A percentile compares a stretch with the other conserved stretches of the same genome.
phyloP scores from a whole-genome alignment of 2,113 vertebrate genomes.

The Zingel zingel region DNA sequence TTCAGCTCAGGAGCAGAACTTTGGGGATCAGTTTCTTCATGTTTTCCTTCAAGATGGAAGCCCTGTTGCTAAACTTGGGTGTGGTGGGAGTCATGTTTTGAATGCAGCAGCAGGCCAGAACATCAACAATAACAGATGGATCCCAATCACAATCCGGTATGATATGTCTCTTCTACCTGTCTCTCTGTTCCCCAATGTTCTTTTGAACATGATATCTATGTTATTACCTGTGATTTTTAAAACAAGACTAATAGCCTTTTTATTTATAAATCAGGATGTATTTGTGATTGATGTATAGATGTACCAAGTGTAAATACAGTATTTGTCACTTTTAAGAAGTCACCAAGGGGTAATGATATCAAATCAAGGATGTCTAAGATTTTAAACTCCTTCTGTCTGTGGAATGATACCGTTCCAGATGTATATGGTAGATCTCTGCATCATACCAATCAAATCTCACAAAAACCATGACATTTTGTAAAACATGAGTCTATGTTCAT shows the following conservation, averaged over 20 bases:
- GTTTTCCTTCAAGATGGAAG: constrained; percentile 88
- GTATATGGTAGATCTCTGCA: neutral
- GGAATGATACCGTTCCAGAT: neutral
- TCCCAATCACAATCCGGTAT: constrained; percentile 84
- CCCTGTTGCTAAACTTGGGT: constrained; percentile 83
- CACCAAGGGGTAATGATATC: neutral
- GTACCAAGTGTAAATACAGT: neutral
- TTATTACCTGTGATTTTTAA: neutral
- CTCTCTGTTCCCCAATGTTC: neutral
- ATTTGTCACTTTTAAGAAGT: neutral
- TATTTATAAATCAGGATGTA: neutral
- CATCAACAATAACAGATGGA: constrained; percentile 79
- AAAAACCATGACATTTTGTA: neutral
- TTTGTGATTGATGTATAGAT: neutral
- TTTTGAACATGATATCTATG: neutral
- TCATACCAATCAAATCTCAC: neutral
- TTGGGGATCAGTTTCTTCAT: constrained; percentile 87
- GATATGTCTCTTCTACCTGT: constrained; percentile 34
- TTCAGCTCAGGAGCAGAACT: constrained; percentile 85
- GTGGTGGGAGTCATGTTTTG: constrained; percentile 82
- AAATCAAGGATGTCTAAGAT: neutral
- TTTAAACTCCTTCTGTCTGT: neutral
- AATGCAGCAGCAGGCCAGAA: constrained; percentile 74
- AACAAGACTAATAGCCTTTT: neutral
- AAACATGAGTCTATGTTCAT: neutral